phyloP scores from a whole-genome alignment of 2,113 vertebrate genomes.

The Natator depressus region DNA sequence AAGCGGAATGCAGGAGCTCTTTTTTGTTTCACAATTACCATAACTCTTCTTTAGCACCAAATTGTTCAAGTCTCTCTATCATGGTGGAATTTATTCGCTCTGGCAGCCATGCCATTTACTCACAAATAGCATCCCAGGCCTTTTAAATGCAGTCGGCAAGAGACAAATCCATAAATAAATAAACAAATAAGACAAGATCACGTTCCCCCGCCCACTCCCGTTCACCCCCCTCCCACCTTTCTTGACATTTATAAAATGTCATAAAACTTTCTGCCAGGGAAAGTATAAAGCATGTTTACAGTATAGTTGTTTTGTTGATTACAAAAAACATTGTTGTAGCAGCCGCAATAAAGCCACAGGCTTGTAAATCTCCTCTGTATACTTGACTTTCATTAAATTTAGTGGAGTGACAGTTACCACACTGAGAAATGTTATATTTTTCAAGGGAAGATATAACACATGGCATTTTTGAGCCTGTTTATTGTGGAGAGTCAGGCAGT shows the following conservation, averaged over 20 bases:
- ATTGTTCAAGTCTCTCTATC: background rate
- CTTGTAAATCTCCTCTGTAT: conserved; percentile 57
- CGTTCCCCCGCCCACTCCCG: background rate
- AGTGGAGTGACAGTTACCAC: conserved; percentile 33
- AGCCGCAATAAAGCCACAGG: conserved; percentile 18
- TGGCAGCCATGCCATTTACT: conserved; percentile 16
- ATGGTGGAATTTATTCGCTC: conserved; percentile 3
- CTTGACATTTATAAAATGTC: conserved; percentile 52
- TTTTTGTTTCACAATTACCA: background rate
- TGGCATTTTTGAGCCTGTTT: conserved; percentile 3
- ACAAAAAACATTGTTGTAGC: conserved; percentile 10
- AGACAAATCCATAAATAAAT: conserved; percentile 28
- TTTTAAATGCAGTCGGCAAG: conserved; percentile 4
- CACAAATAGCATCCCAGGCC: background rate
- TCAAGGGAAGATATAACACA: background rate
- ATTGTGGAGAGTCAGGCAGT: background rate
- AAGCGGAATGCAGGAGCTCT: background rate
- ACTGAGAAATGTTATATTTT: conserved; percentile 31
- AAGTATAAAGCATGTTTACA: conserved; percentile 50
- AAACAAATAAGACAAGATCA: background rate
- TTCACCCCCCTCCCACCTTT: background rate
- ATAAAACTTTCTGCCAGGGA: conserved; percentile 42
- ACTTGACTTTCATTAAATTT: conserved; percentile 55
- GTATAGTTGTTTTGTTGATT: conserved; percentile 50
- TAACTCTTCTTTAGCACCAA: conserved; percentile 14